Base-by-base conservation (phyloP, 2,797 vertebrate species). In the Tenualosa ilisha region DNA sequence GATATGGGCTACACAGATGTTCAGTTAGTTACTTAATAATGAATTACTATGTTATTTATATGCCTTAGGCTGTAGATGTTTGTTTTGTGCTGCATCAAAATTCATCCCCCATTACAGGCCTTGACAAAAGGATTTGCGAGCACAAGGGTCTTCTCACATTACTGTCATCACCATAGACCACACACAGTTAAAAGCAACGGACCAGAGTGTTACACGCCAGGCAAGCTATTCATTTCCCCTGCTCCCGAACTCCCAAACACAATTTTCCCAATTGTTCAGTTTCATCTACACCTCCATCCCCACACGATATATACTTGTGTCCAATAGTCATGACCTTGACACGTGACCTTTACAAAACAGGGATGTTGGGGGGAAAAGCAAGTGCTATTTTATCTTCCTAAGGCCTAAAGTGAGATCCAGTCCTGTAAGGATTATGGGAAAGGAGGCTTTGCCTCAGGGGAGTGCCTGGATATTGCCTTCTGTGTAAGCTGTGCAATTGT, bases 321-420 rank as follows among this genome's bases (percentile, higher is more conserved):
- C 87, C 84, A 84, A 84, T 37, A 85, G 65, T 65, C 84, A 59
- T 89, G 91, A 89, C 91, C 91, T 89, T 91, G 92, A 92, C 90
- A 91, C 72, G 26, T 51, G 89, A 88, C 92, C 91, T 90, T 87
- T 51, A 20, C 12, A 84, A 86, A 63, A 81, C 84, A 51, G 84
- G 49, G 87, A 87, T 20, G 85, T 17, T 84, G 63, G 84, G 72
- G 72, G 61, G 79, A 3, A 11, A 86, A 46, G 83, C 46, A 86
- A 59, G 81, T 40, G 87, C 89, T 90, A 92, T 89, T 92, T 91
- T 92, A 85, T 92, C 91, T 91, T 85, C 88, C 87, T 65, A 82
- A 88, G 81, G 89, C 65, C 65, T 83, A 2, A 79, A 68, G 51
- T 82, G 81, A 85, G 88, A 26, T 88, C 3, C 40, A 49, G 84